Conservation (phyloP, 2,797 vertebrate species). For the Ciconia nigra region DNA sequence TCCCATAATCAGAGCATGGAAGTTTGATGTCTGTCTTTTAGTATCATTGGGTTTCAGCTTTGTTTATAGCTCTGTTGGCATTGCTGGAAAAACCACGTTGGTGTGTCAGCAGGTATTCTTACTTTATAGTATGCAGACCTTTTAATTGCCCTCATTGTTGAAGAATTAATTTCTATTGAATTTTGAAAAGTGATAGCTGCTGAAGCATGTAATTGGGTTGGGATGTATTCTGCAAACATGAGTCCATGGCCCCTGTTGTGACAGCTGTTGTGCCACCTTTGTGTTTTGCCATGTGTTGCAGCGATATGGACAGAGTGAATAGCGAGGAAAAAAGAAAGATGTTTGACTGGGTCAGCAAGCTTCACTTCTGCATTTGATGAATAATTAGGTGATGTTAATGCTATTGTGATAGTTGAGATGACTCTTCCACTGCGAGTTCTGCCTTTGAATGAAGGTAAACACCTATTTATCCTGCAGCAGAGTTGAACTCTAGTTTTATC, state of each 20-base stretch:
- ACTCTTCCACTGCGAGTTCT: background rate
- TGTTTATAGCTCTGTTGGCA: background rate
- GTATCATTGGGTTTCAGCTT: background rate
- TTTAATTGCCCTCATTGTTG: slow-evolving; percentile 70
- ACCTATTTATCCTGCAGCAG: background rate
- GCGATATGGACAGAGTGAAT: background rate
- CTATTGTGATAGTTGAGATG: background rate
- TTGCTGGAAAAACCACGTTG: background rate
- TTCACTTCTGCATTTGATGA: background rate
- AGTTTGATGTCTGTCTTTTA: background rate
- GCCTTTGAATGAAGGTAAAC: background rate
- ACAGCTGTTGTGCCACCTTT: background rate
- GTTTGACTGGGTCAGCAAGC: slow-evolving; percentile 20
- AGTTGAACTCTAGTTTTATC: background rate
- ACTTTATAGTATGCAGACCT: background rate
- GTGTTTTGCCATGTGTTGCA: background rate
- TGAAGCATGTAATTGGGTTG: slow-evolving; percentile 57
- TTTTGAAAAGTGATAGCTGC: slow-evolving; percentile 24
- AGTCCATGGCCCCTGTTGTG: background rate
- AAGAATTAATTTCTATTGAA: slow-evolving; percentile 53
- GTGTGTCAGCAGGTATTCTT: background rate
- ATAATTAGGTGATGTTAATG: background rate
- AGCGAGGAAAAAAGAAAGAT: background rate
- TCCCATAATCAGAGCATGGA: background rate
- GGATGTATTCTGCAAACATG: slow-evolving; percentile 1